Evolutionary conservation across 2,888 invertebrate species (phyloP).

Genomic region (Plagodis pulveraria): DNA sequence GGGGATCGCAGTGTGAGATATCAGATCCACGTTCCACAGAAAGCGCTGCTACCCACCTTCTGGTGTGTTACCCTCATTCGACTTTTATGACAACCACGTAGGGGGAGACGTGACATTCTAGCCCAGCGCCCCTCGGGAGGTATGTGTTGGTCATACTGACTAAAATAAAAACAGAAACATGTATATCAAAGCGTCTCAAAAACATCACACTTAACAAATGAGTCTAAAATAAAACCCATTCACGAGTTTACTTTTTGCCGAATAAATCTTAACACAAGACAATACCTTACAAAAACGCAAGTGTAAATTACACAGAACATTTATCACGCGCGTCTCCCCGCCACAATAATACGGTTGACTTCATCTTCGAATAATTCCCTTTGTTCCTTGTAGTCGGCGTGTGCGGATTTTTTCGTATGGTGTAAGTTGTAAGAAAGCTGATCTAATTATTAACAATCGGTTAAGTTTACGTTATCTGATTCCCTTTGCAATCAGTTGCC

Average conservation of each 20-base stretch:
- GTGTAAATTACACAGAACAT: conserved; percentile 80
- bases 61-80: no score
- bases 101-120: no score
- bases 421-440: conserved; percentile 35
- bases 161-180: neutral
- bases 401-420: conserved; percentile 59
- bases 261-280: conserved; percentile 38
- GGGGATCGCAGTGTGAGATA: no score
- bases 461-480: no score
- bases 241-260: conserved; percentile 28
- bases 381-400: conserved; percentile 74
- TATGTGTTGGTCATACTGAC: no score
- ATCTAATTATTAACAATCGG: no score
- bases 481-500: no score
- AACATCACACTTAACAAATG: conserved; percentile 6
- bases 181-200: neutral
- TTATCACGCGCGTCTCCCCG: conserved; percentile 70
- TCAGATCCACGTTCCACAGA: no score
- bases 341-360: conserved; percentile 83
- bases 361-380: conserved; percentile 83
- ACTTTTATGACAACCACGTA: no score
- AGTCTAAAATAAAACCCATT: conserved; percentile 17
- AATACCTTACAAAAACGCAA: conserved; percentile 52
- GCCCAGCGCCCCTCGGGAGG: no score
- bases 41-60: no score